A percentile compares a stretch with the other conserved stretches of the same genome.
Conservation (phyloP, 2,797 vertebrate genomes). For the Tarsius wallacei region DNA sequence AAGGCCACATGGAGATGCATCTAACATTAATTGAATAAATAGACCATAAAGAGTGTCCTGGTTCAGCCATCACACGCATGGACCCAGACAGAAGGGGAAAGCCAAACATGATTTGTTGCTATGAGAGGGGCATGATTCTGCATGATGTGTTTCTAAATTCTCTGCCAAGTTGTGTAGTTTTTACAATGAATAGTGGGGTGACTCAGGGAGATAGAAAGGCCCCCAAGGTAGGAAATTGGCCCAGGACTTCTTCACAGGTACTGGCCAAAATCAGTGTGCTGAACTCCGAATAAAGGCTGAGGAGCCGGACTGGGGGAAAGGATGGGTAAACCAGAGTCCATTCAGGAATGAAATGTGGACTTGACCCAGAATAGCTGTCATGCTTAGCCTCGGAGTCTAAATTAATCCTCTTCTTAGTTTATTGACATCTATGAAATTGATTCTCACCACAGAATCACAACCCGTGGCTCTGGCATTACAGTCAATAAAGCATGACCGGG, state of each 20-base stretch:
- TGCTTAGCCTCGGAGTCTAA: slow-evolving; percentile 65
- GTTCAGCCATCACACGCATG: slow-evolving; percentile 22
- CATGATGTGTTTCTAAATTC: slow-evolving; percentile 55
- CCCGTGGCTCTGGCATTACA: neutral
- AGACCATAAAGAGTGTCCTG: slow-evolving; percentile 75
- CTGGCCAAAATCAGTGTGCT: neutral
- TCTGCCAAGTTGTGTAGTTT: slow-evolving; percentile 54
- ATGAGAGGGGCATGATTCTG: neutral
- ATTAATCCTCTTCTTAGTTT: slow-evolving; percentile 81
- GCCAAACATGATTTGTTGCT: slow-evolving; percentile 10
- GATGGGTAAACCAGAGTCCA: slow-evolving; percentile 64
- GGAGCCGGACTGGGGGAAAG: neutral
- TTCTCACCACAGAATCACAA: slow-evolving; percentile 76
- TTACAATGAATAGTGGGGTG: slow-evolving; percentile 27
- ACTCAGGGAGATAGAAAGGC: neutral
- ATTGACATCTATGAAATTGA: slow-evolving; percentile 83
- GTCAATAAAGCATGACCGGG: slow-evolving; percentile 57
- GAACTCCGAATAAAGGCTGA: slow-evolving; percentile 55
- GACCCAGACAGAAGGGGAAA: slow-evolving; percentile 21
- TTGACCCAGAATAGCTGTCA: slow-evolving; percentile 74
- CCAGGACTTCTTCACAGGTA: neutral
- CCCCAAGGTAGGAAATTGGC: slow-evolving; percentile 25
- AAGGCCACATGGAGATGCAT: slow-evolving; percentile 68
- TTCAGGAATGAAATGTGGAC: slow-evolving; percentile 74
- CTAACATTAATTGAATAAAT: slow-evolving; percentile 80